phyloP scores from a whole-genome alignment of 2,113 vertebrate species.

The Prinia subflava region DNA sequence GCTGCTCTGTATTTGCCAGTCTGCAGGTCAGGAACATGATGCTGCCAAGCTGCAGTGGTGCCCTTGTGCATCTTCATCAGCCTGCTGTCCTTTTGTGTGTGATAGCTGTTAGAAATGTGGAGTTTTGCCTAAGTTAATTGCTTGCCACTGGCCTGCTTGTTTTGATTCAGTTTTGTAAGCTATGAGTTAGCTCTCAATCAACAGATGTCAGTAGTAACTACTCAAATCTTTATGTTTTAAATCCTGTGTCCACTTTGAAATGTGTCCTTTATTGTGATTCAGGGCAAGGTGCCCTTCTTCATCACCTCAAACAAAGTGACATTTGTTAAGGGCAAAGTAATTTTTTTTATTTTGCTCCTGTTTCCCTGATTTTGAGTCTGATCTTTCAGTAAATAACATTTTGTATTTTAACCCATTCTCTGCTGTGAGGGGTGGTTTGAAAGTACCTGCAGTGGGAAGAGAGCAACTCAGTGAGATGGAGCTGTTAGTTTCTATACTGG shows the following conservation, averaged over 20 bases:
- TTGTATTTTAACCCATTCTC: background rate
- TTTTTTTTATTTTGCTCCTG: background rate
- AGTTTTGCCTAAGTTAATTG: background rate
- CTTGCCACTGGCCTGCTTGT: background rate
- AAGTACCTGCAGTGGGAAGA: background rate
- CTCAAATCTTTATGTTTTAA: background rate
- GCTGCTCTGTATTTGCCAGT: background rate
- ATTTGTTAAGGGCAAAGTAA: background rate
- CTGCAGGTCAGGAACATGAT: rapidly evolving
- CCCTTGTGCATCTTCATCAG: background rate
- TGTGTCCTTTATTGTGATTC: background rate
- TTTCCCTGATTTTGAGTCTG: background rate
- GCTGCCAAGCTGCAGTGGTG: rapidly evolving
- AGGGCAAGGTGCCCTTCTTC: background rate
- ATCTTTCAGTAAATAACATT: background rate
- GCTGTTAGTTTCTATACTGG: background rate
- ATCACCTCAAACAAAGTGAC: background rate
- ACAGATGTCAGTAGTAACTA: background rate
- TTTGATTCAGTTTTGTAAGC: background rate
- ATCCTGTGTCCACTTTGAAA: background rate
- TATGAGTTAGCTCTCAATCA: background rate
- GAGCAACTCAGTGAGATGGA: background rate
- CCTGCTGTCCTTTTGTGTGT: background rate
- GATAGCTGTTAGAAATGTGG: background rate
- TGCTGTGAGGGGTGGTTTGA: background rate